These are phyloP conservation scores for Tinea pellionella DNA, from an alignment of 2,888 invertebrate genomes.

Conservation along the genomic window DNA sequence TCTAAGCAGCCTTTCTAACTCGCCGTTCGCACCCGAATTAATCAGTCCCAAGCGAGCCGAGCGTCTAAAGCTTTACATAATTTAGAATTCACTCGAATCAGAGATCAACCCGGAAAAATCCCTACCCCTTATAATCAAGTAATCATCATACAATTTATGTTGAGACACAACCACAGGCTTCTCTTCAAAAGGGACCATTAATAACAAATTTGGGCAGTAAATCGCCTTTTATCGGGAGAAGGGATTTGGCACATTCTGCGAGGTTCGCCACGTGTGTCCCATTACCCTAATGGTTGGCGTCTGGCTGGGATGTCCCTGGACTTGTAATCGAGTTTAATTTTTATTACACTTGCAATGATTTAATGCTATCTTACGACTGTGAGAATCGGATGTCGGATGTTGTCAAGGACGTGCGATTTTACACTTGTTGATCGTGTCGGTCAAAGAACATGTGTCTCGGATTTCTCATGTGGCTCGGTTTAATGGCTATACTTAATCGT, in stretches of 20 bases:
- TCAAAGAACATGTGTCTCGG: conserved; percentile 6
- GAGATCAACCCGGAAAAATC: background rate
- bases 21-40: background rate
- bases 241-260: conserved; percentile 46
- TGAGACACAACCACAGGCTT: conserved; percentile 28
- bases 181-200: conserved; percentile 37
- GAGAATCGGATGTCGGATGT: conserved; percentile 64
- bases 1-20: no score
- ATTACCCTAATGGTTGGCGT: conserved; percentile 56
- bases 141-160: conserved; percentile 41
- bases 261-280: conserved; percentile 53
- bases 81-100: conserved; percentile 6
- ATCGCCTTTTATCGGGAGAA: conserved; percentile 59
- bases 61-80: conserved; percentile 6
- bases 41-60: background rate
- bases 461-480: background rate
- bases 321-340: conserved; percentile 15
- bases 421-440: conserved; percentile 32
- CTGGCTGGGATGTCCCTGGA: background rate
- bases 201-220: conserved; percentile 47
- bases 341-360: conserved; percentile 21
- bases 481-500: background rate
- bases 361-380: conserved; percentile 30
- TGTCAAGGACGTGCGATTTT: conserved; percentile 53
- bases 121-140: conserved; percentile 34